phyloP scores from a whole-genome alignment of 2,888 invertebrate species.

The Vesta saturnalis region DNA sequence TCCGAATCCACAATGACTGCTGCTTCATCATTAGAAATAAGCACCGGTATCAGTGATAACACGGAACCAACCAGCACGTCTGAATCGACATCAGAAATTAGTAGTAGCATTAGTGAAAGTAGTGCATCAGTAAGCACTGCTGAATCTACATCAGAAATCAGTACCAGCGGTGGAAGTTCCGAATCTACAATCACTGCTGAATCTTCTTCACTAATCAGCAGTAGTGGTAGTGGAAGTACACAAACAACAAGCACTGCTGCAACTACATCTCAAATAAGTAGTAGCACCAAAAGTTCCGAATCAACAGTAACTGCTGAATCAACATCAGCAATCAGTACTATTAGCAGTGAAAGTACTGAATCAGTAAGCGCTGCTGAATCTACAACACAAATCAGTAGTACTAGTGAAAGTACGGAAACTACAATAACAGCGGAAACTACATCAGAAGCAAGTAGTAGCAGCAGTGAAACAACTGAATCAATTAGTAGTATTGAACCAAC shows the following conservation, averaged over 20 bases:
- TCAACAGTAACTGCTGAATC: slow-evolving; percentile 10
- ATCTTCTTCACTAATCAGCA: too few species aligned
- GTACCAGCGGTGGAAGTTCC: not conserved
- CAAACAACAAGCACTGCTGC: too few species aligned
- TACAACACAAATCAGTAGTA: not conserved
- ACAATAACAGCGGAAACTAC: too few species aligned
- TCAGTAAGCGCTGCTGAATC: slow-evolving; percentile 3
- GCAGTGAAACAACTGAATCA: too few species aligned
- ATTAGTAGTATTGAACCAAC: too few species aligned
- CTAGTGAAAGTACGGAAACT: not conserved
- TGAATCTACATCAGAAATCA: slow-evolving; percentile 2
- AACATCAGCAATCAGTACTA: not conserved
- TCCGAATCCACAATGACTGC: too few species aligned
- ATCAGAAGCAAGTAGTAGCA: too few species aligned
- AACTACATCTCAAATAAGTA: too few species aligned
- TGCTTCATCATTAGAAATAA: too few species aligned
- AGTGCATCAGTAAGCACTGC: not conserved
- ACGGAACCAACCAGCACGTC: slow-evolving; percentile 4
- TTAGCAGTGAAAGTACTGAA: not conserved
- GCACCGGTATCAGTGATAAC: too few species aligned
- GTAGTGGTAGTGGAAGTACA: too few species aligned
- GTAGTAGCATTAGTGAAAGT: not conserved
- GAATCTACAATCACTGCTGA: not conserved
- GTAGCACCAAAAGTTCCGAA: too few species aligned
- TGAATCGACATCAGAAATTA: not conserved